Evolutionary conservation across 2,888 invertebrate species (phyloP).

Genomic region (Agrenia bidenticulata): DNA sequence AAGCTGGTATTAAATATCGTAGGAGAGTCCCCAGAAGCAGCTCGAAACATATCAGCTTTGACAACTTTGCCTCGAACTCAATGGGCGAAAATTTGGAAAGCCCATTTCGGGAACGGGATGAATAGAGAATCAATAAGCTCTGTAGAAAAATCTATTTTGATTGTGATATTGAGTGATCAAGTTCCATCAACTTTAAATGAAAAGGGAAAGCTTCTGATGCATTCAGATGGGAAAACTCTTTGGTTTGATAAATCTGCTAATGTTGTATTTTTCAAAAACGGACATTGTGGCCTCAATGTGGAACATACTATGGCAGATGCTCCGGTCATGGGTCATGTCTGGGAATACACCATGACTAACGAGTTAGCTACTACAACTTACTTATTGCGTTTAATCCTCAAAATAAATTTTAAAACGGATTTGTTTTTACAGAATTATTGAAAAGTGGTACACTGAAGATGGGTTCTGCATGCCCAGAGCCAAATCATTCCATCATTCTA

Average conservation of each 20-base stretch:
- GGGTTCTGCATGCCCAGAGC: constrained; percentile 56
- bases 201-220: constrained; percentile 56
- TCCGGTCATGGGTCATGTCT: constrained; percentile 58
- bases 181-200: constrained; percentile 42
- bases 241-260: constrained; percentile 61
- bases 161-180: constrained; percentile 56
- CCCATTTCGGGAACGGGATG: constrained; percentile 56
- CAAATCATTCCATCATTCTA: constrained; percentile 54
- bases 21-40: constrained; percentile 52
- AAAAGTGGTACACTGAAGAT: constrained; percentile 55
- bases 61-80: constrained; percentile 57
- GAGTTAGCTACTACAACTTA: constrained; percentile 56
- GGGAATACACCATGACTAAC: constrained; percentile 57
- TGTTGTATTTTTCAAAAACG: constrained; percentile 57
- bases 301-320: constrained; percentile 59
- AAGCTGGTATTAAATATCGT: too few relatives aligned
- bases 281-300: constrained; percentile 58
- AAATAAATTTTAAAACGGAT: not conserved
- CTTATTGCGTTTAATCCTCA: not conserved
- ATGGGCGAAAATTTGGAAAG: constrained; percentile 57
- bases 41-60: constrained; percentile 56
- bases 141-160: constrained; percentile 58
- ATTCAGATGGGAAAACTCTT: constrained; percentile 57
- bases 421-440: constrained; percentile 53
- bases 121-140: constrained; percentile 57